Conservation (phyloP, 2,113 vertebrate genomes). For the Actenoides hombroni region DNA sequence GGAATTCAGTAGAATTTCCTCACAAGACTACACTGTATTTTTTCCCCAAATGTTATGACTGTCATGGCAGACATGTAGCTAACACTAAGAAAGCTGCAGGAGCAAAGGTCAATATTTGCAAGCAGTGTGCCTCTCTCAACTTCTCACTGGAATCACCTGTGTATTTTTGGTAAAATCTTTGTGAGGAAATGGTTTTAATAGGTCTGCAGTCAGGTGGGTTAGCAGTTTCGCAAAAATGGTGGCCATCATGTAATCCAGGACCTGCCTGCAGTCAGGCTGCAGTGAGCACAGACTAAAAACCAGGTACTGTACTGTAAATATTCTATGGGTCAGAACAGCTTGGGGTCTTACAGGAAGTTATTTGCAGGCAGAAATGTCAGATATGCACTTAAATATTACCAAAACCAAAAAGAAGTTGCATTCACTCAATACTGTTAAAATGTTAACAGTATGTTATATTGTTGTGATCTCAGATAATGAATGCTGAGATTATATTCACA, state of each 20-base stretch:
- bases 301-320: neutral
- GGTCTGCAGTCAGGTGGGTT: accelerated
- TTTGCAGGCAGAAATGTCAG: neutral
- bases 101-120: neutral
- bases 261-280: neutral
- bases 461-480: neutral
- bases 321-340: neutral
- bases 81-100: neutral
- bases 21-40: neutral
- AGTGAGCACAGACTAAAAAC: neutral
- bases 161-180: neutral
- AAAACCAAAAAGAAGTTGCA: neutral
- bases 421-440: neutral
- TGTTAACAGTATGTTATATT: neutral
- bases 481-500: neutral
- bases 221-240: neutral
- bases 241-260: neutral
- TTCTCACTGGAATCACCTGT: neutral
- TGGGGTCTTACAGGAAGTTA: neutral
- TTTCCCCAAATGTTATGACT: neutral
- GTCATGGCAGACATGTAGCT: neutral
- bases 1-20: neutral
- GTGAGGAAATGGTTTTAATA: neutral
- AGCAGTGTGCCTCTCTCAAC: neutral
- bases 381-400: neutral